Conservation (phyloP, 2,888 invertebrate genomes). For the Lagria hirta region DNA sequence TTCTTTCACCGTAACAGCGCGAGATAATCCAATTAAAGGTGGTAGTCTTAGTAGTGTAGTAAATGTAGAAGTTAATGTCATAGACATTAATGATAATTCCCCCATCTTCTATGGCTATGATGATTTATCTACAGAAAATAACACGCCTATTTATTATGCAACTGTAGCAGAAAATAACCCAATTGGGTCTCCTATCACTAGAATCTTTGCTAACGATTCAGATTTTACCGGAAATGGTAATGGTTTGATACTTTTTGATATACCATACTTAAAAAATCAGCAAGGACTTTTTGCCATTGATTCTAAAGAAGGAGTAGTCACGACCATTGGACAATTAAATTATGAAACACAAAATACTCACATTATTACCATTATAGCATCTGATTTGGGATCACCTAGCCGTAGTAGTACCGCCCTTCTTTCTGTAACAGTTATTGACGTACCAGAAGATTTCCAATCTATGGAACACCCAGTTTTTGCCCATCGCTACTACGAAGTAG, state of each 20-base stretch:
- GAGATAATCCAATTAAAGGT: slow-evolving; percentile 64
- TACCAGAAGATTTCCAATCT: slow-evolving; percentile 58
- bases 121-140: slow-evolving; percentile 59
- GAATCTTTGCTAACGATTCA: slow-evolving; percentile 80
- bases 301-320: slow-evolving; percentile 80
- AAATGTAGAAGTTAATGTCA: slow-evolving; percentile 76
- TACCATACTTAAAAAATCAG: slow-evolving; percentile 66
- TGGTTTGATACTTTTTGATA: slow-evolving; percentile 76
- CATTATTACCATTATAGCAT: slow-evolving; percentile 79
- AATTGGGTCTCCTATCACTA: slow-evolving; percentile 72
- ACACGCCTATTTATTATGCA: slow-evolving; percentile 75
- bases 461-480: slow-evolving; percentile 51
- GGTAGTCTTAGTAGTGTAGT: slow-evolving; percentile 70
- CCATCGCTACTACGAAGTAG: slow-evolving; percentile 72
- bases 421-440: slow-evolving; percentile 67
- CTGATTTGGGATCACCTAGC: slow-evolving; percentile 83
- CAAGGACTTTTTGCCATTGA: slow-evolving; percentile 75
- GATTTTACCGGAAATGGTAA: slow-evolving; percentile 87
- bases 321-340: slow-evolving; percentile 71
- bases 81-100: slow-evolving; percentile 82
- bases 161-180: slow-evolving; percentile 74
- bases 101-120: slow-evolving; percentile 80
- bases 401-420: slow-evolving; percentile 76
- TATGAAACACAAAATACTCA: slow-evolving; percentile 68
- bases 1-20: slow-evolving; percentile 70